Evolutionary conservation across 1,140 invertebrate species (phyloP), one percentile per base, ranked within the genome.

Genomic region (Drosophila pseudoobscura): DNA sequence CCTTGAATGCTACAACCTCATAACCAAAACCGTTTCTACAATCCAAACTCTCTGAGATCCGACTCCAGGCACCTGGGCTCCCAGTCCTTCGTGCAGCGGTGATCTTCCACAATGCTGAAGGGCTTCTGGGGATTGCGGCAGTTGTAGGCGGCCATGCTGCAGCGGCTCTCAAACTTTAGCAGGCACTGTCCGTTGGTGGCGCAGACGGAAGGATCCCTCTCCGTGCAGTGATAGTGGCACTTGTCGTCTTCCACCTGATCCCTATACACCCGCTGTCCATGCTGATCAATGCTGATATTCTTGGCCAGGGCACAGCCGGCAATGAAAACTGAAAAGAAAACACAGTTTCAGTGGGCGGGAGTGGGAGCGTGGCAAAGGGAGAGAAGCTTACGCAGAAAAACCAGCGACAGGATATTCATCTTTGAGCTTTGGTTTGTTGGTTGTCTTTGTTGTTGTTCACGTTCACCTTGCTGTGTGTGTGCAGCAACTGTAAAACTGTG

Each of bases 111-210:
- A 3, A 61, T 49, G 0, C 64, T 55, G 49, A 89, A 89, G 22
- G 55, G 68, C 46, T 89, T 89, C 47, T 82, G 80, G 2, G 87
- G 87, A 77, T 89, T 75, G 15, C 78, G 77, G n/a, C 87, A 89
- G 26, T 89, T 89, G 65, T 89, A 87, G 41, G 87, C 65, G 11
- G 71, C 7, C 80, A 89, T 82, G 41, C 71, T 65, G 52, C 87
- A 89, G 41, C 50, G 58, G 2, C 85, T 87, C 24, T 70, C 66
- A 52, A 89, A 89, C 24, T 72, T 39, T 13, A 89, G 78, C 39
- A 87, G 49, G 64, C 87, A 89, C 58, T 89, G 80, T 15, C 87
- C 85, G 26, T 89, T 89, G 17, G 52, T 47, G 63, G 85, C 85
- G 24, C 87, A 89, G 0, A 89, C 68, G 9, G 70, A 62, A 3